Conservation (phyloP, 1,140 invertebrate species). For the Pseudomyrmex cubaensis region DNA sequence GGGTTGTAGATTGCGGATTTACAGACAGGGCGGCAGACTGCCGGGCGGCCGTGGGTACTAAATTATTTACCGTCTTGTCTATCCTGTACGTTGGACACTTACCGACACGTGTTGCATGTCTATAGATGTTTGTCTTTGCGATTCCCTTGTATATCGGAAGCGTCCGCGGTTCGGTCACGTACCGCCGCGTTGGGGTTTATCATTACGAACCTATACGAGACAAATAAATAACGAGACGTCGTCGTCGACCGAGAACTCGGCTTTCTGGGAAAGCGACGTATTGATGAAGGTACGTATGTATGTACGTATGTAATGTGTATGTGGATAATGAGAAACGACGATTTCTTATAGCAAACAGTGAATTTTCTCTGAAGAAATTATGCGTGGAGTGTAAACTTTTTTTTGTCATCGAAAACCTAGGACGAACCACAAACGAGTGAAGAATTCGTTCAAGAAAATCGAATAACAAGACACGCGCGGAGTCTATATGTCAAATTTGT, state of each 20-base stretch:
- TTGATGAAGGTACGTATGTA: slow-evolving; percentile 3
- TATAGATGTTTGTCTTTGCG: slow-evolving; percentile 60
- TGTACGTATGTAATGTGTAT: background rate
- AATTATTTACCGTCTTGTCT: slow-evolving; percentile 82
- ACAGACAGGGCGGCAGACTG: slow-evolving; percentile 81
- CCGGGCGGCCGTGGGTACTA: slow-evolving; percentile 79
- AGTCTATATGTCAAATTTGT: too few species aligned
- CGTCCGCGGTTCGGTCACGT: slow-evolving; percentile 36
- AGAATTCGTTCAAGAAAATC: too few species aligned
- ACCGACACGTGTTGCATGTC: slow-evolving; percentile 71
- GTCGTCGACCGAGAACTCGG: slow-evolving; percentile 24
- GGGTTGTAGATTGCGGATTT: slow-evolving; percentile 66
- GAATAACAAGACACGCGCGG: too few species aligned
- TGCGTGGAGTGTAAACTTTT: background rate
- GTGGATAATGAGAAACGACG: slow-evolving; percentile 17
- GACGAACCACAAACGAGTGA: background rate
- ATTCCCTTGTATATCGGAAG: slow-evolving; percentile 49
- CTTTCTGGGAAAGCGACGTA: slow-evolving; percentile 38
- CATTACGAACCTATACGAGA: slow-evolving; percentile 49
- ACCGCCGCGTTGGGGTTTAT: slow-evolving; percentile 47
- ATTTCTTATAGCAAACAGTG: background rate
- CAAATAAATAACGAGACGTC: slow-evolving; percentile 61
- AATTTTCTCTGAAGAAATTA: background rate
- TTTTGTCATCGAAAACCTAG: background rate
- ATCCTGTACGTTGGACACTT: slow-evolving; percentile 74